These are phyloP conservation scores for Drosophila varians DNA, from an alignment of 1,140 invertebrate genomes.

Conservation along the genomic window DNA sequence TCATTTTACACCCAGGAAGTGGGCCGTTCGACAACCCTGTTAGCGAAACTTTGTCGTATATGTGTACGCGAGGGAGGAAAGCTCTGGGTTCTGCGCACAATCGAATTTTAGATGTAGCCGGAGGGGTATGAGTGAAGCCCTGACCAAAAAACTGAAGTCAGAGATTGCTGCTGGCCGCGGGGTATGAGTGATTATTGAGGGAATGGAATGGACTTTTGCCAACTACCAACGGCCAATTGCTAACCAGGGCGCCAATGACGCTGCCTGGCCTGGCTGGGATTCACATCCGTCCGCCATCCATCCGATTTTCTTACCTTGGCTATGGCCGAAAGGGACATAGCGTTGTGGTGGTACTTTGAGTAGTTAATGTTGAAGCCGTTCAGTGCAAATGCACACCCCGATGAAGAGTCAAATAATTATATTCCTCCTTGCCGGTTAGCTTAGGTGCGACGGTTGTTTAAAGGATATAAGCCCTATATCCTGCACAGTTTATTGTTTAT, in stretches of 20 bases:
- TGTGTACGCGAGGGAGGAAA: constrained; percentile 53
- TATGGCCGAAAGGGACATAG: constrained; percentile 84
- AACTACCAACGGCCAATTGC: constrained; percentile 17
- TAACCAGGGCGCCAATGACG: constrained; percentile 34
- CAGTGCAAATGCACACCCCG: constrained; percentile 55
- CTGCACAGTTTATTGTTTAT: not conserved
- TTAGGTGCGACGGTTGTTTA: constrained; percentile 6
- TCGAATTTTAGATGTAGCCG: not conserved
- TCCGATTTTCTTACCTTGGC: constrained; percentile 74
- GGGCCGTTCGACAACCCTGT: constrained; percentile 43
- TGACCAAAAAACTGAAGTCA: constrained; percentile 38
- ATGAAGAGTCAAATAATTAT: constrained; percentile 24
- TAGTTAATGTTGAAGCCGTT: constrained; percentile 84
- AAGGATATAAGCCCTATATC: constrained; percentile 3
- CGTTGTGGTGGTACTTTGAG: constrained; percentile 84
- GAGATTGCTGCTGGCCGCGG: constrained; percentile 25
- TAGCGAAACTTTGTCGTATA: constrained; percentile 27
- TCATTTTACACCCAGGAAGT: not conserved
- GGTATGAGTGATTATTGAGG: constrained; percentile 66
- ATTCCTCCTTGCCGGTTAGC: constrained; percentile 26
- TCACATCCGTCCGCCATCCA: not conserved
- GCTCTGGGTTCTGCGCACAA: constrained; percentile 46
- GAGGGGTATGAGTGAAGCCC: constrained; percentile 56
- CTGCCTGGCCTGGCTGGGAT: constrained; percentile 16
- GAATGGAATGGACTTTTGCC: constrained; percentile 43